Conservation (phyloP, 2,888 invertebrate genomes). For the Rhopalosiphum nymphaeae region DNA sequence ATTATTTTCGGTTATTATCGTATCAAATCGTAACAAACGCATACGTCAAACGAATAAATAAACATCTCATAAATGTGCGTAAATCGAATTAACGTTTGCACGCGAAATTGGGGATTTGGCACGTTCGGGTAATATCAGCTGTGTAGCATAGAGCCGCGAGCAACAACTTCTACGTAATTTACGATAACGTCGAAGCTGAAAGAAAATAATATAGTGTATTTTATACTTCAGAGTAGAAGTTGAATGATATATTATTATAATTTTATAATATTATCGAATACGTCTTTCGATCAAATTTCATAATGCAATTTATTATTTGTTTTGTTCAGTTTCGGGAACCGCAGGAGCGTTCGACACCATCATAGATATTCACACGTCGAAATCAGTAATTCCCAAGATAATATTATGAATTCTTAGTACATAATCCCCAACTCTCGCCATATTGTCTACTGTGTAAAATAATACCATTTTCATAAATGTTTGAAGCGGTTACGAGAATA, state of each 20-base stretch:
- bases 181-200: not conserved
- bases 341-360: not conserved
- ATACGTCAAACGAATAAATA: not conserved
- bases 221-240: not conserved
- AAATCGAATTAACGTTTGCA: not conserved
- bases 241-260: not conserved
- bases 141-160: not conserved
- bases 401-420: slow-evolving; percentile 8
- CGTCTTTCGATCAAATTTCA: not conserved
- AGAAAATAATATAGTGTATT: not conserved
- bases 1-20: not conserved
- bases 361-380: not conserved
- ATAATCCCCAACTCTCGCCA: not conserved
- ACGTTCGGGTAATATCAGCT: not conserved
- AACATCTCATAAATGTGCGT: slow-evolving; percentile 18
- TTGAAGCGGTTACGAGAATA: not conserved
- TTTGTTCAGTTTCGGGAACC: not conserved
- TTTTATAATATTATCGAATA: not conserved
- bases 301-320: not conserved
- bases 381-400: not conserved
- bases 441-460: not conserved
- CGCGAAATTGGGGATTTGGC: not conserved
- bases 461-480: not conserved
- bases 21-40: not conserved
- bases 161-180: slow-evolving; percentile 21